phyloP scores from a whole-genome alignment of 2,113 vertebrate species.

The Neolamprologus ventralis region DNA sequence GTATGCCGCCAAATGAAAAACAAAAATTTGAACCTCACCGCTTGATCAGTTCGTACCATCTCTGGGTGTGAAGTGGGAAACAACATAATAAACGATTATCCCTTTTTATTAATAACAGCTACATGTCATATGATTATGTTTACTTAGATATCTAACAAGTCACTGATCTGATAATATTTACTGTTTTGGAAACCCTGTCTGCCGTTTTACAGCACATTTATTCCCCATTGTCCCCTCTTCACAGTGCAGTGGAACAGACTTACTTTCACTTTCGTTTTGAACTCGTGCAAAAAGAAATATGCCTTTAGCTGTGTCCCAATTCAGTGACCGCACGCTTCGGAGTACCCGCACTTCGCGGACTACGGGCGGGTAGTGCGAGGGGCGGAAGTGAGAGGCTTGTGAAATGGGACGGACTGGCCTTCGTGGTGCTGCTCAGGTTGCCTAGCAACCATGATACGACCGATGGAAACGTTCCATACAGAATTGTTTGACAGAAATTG shows the following conservation, averaged over 20 bases:
- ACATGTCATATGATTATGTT: neutral
- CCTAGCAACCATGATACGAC: neutral
- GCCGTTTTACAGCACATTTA: neutral
- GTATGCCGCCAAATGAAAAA: neutral
- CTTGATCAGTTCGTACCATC: rapidly evolving
- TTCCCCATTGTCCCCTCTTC: neutral
- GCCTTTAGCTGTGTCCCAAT: neutral
- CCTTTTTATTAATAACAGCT: rapidly evolving
- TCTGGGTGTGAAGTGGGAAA: neutral
- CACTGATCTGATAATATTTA: neutral
- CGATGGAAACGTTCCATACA: neutral
- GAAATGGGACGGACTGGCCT: neutral
- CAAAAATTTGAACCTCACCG: rapidly evolving
- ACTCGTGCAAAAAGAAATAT: neutral
- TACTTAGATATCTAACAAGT: neutral
- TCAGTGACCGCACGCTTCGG: neutral
- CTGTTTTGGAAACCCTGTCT: neutral
- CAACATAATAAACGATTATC: rapidly evolving
- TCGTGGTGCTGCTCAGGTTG: neutral
- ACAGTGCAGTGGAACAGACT: neutral
- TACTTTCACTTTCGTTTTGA: neutral
- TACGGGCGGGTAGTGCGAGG: rapidly evolving
- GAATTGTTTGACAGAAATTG: neutral
- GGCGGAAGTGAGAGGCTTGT: neutral
- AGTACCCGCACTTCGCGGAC: rapidly evolving